These are phyloP conservation scores for Limanda limanda DNA, from an alignment of 2,113 vertebrate species.

Conservation along the genomic window DNA sequence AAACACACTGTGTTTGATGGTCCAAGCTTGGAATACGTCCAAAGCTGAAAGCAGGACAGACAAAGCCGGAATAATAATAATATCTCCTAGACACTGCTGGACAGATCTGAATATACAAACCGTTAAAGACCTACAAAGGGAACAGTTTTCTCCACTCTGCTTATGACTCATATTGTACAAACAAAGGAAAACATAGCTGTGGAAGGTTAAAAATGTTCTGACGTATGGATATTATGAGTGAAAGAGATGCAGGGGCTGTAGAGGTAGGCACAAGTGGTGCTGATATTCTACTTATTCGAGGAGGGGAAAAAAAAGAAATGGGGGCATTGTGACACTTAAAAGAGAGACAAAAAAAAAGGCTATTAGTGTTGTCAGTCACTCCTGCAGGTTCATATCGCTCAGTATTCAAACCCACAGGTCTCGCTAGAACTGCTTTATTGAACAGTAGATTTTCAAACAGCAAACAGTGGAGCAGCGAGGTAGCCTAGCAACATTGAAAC, in stretches of 20 bases:
- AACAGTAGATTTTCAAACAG: constrained; percentile 77
- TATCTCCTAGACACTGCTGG: constrained; percentile 32
- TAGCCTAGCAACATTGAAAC: constrained; percentile 84
- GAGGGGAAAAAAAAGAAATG: constrained; percentile 4
- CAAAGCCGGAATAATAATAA: constrained; percentile 46
- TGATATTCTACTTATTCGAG: constrained; percentile 16
- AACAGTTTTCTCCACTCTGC: constrained; percentile 4
- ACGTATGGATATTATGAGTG: constrained; percentile 28
- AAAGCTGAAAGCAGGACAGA: constrained; percentile 38
- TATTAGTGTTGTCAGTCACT: constrained; percentile 69
- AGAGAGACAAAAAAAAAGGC: constrained; percentile 36
- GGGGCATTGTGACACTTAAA: constrained; percentile 35
- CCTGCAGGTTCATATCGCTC: constrained; percentile 66
- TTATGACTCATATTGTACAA: constrained; percentile 20
- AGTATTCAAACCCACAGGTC: constrained; percentile 81
- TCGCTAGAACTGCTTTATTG: constrained; percentile 80
- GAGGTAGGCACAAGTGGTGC: constrained; percentile 7
- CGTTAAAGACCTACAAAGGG: constrained; percentile 30
- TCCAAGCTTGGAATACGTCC: constrained; percentile 33
- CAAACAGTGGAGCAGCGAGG: constrained; percentile 70
- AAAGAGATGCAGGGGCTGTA: constrained; percentile 9
- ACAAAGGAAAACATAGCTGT: background rate
- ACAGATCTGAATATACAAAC: constrained; percentile 20
- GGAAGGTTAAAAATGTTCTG: constrained; percentile 21
- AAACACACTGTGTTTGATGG: constrained; percentile 41